phyloP scores from a whole-genome alignment of 2,888 invertebrate species.

The Synergus gifuensis region DNA sequence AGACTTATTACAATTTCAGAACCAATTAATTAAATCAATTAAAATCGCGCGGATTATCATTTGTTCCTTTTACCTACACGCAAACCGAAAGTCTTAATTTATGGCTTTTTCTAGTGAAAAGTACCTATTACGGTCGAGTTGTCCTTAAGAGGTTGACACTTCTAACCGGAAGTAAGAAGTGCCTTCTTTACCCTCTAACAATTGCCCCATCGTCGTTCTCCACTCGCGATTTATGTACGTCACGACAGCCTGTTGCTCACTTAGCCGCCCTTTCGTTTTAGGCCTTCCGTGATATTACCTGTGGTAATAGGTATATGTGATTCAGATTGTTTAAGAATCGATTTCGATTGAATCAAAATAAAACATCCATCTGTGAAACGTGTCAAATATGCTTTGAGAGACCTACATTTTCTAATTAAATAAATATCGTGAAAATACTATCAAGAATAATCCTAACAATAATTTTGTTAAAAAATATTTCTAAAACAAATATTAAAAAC shows the following conservation, averaged over 20 bases:
- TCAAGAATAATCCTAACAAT: neutral
- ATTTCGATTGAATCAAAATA: conserved; percentile 18
- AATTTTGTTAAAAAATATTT: neutral
- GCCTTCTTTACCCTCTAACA: conserved; percentile 56
- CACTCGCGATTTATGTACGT: conserved; percentile 59
- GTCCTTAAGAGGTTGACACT: conserved; percentile 46
- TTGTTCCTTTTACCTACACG: conserved; percentile 6
- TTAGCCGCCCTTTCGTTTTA: conserved; percentile 49
- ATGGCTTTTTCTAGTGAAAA: conserved; percentile 17
- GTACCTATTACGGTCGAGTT: conserved; percentile 33
- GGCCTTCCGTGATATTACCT: conserved; percentile 48
- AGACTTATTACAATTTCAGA: neutral
- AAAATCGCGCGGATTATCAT: neutral
- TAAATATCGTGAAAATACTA: neutral
- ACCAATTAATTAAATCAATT: conserved; percentile 18
- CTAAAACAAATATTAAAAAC: neutral
- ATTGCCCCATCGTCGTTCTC: conserved; percentile 50
- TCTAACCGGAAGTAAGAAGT: conserved; percentile 60
- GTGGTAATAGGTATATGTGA: conserved; percentile 5
- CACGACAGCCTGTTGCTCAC: conserved; percentile 73
- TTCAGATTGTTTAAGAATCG: conserved; percentile 37
- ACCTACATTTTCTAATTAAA: neutral
- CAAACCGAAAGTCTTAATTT: conserved; percentile 4
- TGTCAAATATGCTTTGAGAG: neutral
- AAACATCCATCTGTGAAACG: conserved; percentile 1